These are phyloP conservation scores for Hipparchia semele DNA, from an alignment of 2,888 invertebrate species.

Conservation along the genomic window DNA sequence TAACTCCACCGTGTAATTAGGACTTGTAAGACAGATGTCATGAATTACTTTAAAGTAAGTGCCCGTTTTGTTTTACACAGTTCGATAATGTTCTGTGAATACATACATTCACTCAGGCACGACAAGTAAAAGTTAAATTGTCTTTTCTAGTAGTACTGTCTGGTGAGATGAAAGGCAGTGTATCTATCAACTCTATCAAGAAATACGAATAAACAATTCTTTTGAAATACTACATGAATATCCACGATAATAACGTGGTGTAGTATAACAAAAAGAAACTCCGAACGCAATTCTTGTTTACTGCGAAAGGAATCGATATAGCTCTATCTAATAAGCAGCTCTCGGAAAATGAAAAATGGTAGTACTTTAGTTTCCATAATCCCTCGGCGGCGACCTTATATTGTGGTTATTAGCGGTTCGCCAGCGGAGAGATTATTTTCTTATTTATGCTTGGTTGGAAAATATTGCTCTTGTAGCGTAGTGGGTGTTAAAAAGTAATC, in stretches of 20 bases:
- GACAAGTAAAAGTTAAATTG: background rate
- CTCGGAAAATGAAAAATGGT: slow-evolving; percentile 25
- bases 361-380: slow-evolving; percentile 26
- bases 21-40: background rate
- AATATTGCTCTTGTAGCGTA: slow-evolving; percentile 8
- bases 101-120: background rate
- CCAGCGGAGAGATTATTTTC: slow-evolving; percentile 27
- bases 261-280: background rate
- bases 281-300: background rate
- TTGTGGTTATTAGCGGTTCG: slow-evolving; percentile 30
- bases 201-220: background rate
- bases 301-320: slow-evolving; percentile 3
- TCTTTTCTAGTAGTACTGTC: too few relatives aligned
- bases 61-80: background rate
- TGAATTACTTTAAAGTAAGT: background rate
- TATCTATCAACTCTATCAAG: background rate
- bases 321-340: background rate
- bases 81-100: background rate
- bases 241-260: background rate
- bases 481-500: background rate
- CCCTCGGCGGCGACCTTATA: slow-evolving; percentile 17
- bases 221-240: background rate
- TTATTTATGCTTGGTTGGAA: slow-evolving; percentile 16
- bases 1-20: slow-evolving; percentile 11
- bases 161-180: too few relatives aligned